Conservation (phyloP, 2,797 vertebrate genomes). For the Darevskia nairensis region DNA sequence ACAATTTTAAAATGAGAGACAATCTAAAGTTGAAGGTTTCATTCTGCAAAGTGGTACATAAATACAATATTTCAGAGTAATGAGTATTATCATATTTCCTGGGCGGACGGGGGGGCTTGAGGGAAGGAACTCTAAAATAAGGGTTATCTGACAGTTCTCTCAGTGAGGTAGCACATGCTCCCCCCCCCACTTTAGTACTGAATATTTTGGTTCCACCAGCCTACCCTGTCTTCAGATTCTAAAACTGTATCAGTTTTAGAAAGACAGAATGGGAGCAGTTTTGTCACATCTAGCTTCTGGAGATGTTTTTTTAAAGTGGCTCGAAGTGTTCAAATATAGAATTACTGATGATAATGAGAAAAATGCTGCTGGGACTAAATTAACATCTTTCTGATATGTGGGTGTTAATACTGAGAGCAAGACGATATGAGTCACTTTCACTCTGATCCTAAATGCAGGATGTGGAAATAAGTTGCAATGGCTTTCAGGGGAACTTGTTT, state of each 20-base stretch:
- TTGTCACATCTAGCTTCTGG: conserved; percentile 52
- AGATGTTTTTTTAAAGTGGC: conserved; percentile 37
- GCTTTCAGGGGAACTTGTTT: conserved; percentile 2
- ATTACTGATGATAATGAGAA: conserved; percentile 62
- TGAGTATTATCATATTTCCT: neutral
- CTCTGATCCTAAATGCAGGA: conserved; percentile 28
- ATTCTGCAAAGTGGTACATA: neutral
- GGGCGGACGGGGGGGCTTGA: too few species aligned
- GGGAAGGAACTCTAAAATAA: neutral
- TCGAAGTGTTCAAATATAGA: conserved; percentile 54
- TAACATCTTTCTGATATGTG: conserved; percentile 56
- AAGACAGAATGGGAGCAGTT: conserved; percentile 64
- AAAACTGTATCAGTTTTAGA: conserved; percentile 52
- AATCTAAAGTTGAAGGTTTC: neutral
- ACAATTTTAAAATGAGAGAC: neutral
- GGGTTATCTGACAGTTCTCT: neutral
- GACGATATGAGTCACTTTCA: conserved; percentile 39
- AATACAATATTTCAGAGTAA: neutral
- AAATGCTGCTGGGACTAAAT: conserved; percentile 56
- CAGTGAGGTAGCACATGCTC: neutral
- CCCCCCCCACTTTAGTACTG: conserved; percentile 15
- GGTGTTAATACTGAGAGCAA: conserved; percentile 35
- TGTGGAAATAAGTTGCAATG: conserved; percentile 18
- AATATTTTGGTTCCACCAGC: conserved; percentile 40
- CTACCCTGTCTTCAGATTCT: conserved; percentile 53